These are phyloP conservation scores for Eidolon helvum DNA, from an alignment of 2,113 vertebrate species.

Conservation along the genomic window DNA sequence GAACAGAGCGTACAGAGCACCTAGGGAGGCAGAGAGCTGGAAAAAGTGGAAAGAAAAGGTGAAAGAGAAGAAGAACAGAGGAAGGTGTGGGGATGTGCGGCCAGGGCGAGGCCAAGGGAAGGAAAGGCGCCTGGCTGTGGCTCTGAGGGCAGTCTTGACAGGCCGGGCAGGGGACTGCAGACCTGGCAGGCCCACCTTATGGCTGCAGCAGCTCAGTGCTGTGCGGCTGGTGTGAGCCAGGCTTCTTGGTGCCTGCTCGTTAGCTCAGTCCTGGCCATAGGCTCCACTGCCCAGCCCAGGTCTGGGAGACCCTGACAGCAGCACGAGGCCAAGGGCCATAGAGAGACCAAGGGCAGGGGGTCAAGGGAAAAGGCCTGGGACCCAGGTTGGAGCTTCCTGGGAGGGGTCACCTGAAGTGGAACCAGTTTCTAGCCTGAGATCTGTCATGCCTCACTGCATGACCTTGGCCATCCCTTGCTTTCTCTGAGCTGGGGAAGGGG, in stretches of 20 bases:
- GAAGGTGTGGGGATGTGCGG: neutral
- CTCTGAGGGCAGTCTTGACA: neutral
- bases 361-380: neutral
- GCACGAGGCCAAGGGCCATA: neutral
- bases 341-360: neutral
- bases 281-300: neutral
- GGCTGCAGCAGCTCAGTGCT: neutral
- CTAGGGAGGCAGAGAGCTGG: neutral
- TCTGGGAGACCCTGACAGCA: neutral
- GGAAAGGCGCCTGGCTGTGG: neutral
- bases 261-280: neutral
- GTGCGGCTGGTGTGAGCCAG: neutral
- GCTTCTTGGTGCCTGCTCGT: no score
- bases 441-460: neutral
- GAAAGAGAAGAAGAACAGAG: neutral
- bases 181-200: neutral
- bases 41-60: neutral
- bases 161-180: neutral
- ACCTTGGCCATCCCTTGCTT: neutral
- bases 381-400: neutral
- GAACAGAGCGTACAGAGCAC: neutral
- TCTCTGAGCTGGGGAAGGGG: neutral
- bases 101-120: neutral
- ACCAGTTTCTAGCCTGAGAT: neutral
- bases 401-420: neutral